Evolutionary conservation across 2,797 vertebrate species (phyloP).

Genomic region (Pelodytes ibericus): DNA sequence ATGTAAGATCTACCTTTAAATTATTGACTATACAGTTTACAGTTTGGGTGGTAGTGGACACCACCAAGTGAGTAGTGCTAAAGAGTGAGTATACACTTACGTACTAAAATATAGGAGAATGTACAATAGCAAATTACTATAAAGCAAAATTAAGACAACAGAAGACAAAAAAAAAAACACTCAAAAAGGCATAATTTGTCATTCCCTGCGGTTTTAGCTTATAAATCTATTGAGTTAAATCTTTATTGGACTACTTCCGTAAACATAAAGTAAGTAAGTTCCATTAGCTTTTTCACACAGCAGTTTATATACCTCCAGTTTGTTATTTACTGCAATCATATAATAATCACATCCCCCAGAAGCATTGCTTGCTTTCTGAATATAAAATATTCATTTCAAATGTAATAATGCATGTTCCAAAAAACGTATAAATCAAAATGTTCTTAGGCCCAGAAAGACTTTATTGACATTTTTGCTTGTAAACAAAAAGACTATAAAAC

Average conservation of each 20-base stretch:
- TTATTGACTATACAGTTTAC: no score
- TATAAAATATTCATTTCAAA: constrained; percentile 54
- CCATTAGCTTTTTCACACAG: constrained; percentile 29
- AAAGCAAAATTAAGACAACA: constrained; percentile 19
- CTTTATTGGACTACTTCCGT: constrained; percentile 24
- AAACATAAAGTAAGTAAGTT: constrained; percentile 33
- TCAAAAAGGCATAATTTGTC: constrained; percentile 24
- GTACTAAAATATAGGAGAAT: background rate
- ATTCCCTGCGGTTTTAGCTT: background rate
- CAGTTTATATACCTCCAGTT: constrained; percentile 23
- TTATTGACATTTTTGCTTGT: constrained; percentile 36
- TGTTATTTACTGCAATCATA: constrained; percentile 55
- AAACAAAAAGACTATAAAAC: constrained; percentile 37
- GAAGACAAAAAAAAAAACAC: constrained; percentile 22
- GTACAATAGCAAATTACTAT: background rate
- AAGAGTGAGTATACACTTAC: no score
- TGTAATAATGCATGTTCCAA: constrained; percentile 47
- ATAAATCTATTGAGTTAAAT: constrained; percentile 32
- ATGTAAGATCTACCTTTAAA: no score
- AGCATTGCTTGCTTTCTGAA: constrained; percentile 33
- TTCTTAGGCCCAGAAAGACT: constrained; percentile 7
- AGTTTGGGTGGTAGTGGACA: no score
- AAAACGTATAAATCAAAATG: constrained; percentile 44
- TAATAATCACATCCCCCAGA: constrained; percentile 41
- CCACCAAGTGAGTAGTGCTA: no score